These are phyloP conservation scores for Pleuronectes platessa DNA, from an alignment of 2,113 vertebrate genomes.

Conservation along the genomic window DNA sequence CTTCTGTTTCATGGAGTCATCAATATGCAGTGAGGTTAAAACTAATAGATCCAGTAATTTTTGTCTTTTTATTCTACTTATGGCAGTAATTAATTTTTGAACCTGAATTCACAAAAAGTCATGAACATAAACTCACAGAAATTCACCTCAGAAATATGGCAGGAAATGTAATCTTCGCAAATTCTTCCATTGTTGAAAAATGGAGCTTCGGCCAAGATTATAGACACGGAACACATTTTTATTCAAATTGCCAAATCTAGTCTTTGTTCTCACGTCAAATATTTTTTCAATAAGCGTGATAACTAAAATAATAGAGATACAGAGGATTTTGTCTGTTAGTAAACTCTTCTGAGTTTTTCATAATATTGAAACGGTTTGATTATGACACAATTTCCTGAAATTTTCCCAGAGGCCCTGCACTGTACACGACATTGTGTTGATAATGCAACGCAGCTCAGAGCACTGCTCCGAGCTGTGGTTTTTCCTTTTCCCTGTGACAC, in stretches of 20 bases:
- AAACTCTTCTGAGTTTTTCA: conserved; percentile 9
- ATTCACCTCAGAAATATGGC: background rate
- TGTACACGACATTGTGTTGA: conserved; percentile 11
- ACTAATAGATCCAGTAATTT: background rate
- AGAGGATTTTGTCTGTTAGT: background rate
- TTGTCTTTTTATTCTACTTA: background rate
- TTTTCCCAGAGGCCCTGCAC: conserved; percentile 22
- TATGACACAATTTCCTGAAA: conserved; percentile 10
- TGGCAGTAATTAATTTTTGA: background rate
- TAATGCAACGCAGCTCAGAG: background rate
- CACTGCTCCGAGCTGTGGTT: conserved; percentile 16
- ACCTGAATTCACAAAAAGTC: conserved; percentile 2
- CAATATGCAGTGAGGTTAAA: background rate
- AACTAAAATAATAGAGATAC: background rate
- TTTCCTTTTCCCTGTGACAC: conserved; percentile 10
- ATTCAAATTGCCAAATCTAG: background rate
- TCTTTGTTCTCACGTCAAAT: background rate
- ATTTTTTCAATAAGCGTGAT: background rate
- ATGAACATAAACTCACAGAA: background rate
- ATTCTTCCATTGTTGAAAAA: conserved; percentile 2
- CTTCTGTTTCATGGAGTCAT: background rate
- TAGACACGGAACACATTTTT: background rate
- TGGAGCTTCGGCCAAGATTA: conserved; percentile 2
- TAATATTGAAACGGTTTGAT: background rate
- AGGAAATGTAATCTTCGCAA: conserved; percentile 2